These are phyloP conservation scores for Drosophila pallidifrons DNA, from an alignment of 1,140 invertebrate genomes.

Conservation along the genomic window DNA sequence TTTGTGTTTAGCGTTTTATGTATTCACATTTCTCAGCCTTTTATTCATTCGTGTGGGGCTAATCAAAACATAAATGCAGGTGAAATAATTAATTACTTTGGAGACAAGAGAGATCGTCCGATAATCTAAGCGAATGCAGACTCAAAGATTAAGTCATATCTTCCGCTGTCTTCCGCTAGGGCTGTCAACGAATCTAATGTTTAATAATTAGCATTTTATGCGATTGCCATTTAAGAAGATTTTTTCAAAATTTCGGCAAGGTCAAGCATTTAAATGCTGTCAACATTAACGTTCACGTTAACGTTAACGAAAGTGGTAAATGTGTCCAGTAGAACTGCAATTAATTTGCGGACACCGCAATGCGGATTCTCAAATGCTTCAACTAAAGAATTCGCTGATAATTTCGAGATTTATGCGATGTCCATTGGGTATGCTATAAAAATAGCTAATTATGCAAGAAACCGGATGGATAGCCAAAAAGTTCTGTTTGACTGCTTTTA, in stretches of 20 bases:
- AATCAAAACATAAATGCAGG: slow-evolving; percentile 62
- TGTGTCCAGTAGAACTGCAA: slow-evolving; percentile 55
- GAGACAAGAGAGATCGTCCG: slow-evolving; percentile 26
- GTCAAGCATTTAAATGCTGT: slow-evolving; percentile 50
- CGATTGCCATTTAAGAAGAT: slow-evolving; percentile 44
- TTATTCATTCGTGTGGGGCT: slow-evolving; percentile 24
- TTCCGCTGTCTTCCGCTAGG: slow-evolving; percentile 30
- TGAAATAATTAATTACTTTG: slow-evolving; percentile 51
- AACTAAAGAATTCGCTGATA: slow-evolving; percentile 60
- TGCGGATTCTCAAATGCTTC: slow-evolving; percentile 13
- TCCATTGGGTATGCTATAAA: slow-evolving; percentile 40
- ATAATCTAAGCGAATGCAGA: slow-evolving; percentile 4
- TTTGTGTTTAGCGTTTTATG: neutral
- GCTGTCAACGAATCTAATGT: slow-evolving; percentile 45
- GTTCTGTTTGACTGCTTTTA: slow-evolving; percentile 59
- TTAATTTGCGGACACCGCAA: slow-evolving; percentile 55
- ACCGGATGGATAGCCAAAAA: slow-evolving; percentile 58
- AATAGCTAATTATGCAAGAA: slow-evolving; percentile 76
- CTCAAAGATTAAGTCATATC: slow-evolving; percentile 33
- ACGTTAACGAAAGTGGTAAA: slow-evolving; percentile 73
- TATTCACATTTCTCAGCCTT: slow-evolving; percentile 32
- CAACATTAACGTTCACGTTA: slow-evolving; percentile 7
- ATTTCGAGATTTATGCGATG: slow-evolving; percentile 16
- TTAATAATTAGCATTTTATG: slow-evolving; percentile 60
- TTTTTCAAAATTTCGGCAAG: slow-evolving; percentile 57